These are phyloP conservation scores for Tenthredo mesomela DNA, from an alignment of 2,888 invertebrate genomes.

Conservation along the genomic window DNA sequence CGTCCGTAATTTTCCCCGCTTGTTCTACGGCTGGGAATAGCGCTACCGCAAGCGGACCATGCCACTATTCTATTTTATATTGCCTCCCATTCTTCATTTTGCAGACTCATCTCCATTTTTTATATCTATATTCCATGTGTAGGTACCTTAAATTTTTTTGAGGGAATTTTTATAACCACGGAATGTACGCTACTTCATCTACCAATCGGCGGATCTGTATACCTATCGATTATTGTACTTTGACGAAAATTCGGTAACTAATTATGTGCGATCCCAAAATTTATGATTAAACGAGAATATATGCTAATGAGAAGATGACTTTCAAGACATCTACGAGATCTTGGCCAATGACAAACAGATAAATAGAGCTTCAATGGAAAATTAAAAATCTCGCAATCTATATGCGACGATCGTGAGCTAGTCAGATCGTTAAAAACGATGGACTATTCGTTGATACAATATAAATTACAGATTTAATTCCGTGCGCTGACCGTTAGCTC, in stretches of 20 bases:
- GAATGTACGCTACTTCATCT: constrained; percentile 14
- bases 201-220: not conserved
- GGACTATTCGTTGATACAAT: not conserved
- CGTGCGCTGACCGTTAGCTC: not conserved
- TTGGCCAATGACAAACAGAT: not conserved
- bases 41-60: constrained; percentile 52
- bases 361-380: not conserved
- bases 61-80: constrained; percentile 63
- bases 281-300: not conserved
- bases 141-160: constrained; percentile 2
- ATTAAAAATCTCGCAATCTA: not conserved
- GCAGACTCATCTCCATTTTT: constrained; percentile 69
- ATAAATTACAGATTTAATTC: not conserved
- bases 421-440: not conserved
- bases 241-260: not conserved
- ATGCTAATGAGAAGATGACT: not conserved
- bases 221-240: not conserved
- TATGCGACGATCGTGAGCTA: not conserved
- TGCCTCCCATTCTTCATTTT: constrained; percentile 70
- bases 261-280: not conserved
- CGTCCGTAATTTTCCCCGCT: constrained; percentile 68
- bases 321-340: not conserved
- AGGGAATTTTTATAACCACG: not conserved
- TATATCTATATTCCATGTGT: not conserved
- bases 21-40: constrained; percentile 64